These are phyloP conservation scores for Tinea semifulvella DNA, from an alignment of 2,888 invertebrate species.

Conservation along the genomic window DNA sequence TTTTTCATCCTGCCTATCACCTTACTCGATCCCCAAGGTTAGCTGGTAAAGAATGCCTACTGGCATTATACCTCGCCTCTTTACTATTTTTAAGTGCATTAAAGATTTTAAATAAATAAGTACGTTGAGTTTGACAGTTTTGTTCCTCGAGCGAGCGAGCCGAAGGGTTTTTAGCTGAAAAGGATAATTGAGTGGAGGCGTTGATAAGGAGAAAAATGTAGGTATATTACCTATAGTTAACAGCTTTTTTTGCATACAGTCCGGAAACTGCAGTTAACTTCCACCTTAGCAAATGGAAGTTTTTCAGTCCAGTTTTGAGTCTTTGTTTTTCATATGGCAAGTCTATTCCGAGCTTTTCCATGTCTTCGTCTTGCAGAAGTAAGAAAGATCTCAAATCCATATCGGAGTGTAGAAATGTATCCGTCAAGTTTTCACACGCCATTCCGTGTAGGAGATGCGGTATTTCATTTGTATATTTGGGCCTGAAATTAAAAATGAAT, in stretches of 20 bases:
- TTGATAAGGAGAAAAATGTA: no score
- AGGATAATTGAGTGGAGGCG: no score
- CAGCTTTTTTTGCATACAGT: constrained; percentile 41
- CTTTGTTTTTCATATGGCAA: constrained; percentile 69
- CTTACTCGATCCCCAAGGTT: no score
- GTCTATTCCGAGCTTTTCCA: constrained; percentile 64
- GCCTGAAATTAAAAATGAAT: constrained; percentile 34
- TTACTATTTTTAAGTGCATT: no score
- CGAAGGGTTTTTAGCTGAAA: no score
- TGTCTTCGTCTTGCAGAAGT: constrained; percentile 62
- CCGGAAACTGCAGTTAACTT: constrained; percentile 52
- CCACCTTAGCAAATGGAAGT: constrained; percentile 69
- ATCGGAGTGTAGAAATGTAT: constrained; percentile 48
- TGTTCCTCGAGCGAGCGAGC: no score
- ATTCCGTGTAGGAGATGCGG: constrained; percentile 66
- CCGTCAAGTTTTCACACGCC: constrained; percentile 60
- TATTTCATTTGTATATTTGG: constrained; percentile 61
- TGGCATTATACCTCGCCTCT: no score
- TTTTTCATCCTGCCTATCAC: no score
- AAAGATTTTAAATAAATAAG: no score
- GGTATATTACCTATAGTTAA: constrained; percentile 55
- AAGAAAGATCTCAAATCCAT: constrained; percentile 67
- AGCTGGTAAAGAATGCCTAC: no score
- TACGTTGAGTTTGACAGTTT: no score
- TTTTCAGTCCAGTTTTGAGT: constrained; percentile 59